Conservation (phyloP, 2,797 vertebrate species). For the Coracias cyanogaster region DNA sequence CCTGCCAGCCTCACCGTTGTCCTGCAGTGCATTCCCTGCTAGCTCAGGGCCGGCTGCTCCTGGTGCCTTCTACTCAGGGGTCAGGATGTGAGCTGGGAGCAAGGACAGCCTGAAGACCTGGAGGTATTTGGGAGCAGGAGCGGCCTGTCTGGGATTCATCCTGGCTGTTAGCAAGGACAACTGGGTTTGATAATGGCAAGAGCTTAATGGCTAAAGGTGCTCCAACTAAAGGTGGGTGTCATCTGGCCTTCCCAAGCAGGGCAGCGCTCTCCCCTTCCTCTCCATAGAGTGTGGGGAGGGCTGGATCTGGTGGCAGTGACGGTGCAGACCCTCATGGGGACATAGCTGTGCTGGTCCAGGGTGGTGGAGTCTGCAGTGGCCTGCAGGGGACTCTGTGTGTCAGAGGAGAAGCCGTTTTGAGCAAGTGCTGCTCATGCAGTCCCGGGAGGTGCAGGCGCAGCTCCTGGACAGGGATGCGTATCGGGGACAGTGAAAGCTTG, state of each 20-base stretch:
- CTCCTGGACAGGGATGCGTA: neutral
- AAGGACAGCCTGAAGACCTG: neutral
- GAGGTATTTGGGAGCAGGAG: neutral
- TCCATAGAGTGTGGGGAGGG: neutral
- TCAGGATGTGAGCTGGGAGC: neutral
- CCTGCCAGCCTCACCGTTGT: neutral
- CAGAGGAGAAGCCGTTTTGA: neutral
- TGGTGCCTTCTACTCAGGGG: fast-evolving
- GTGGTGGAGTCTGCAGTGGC: neutral
- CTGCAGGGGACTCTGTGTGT: neutral
- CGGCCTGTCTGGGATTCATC: neutral
- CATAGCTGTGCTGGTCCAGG: neutral
- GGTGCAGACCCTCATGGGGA: fast-evolving
- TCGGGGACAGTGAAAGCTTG: fast-evolving
- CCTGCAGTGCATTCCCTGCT: neutral
- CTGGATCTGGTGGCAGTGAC: neutral
- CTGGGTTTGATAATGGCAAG: neutral
- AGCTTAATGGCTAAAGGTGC: neutral
- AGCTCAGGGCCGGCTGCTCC: neutral
- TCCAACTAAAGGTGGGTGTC: neutral
- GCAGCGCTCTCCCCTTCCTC: neutral
- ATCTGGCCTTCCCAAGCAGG: neutral
- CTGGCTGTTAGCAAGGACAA: neutral
- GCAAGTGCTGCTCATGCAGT: neutral
- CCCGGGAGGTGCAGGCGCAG: fast-evolving